phyloP scores from a whole-genome alignment of 2,888 invertebrate genomes.

The Trachelus stipa region DNA sequence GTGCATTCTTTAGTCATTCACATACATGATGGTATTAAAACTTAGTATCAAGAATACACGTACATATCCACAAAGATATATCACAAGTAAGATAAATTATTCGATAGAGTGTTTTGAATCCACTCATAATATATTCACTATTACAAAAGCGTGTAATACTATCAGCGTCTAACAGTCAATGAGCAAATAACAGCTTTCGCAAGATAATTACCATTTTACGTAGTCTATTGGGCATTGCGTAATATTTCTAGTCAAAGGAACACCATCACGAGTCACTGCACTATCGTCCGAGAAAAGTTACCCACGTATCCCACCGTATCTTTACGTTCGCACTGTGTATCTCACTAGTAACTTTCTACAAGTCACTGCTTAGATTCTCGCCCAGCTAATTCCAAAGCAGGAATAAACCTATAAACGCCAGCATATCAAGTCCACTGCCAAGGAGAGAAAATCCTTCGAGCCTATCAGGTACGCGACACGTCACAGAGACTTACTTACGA shows the following conservation, averaged over 20 bases:
- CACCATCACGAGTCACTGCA: not conserved
- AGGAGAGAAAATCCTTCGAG: not conserved
- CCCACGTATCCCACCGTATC: not conserved
- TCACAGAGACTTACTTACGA: not conserved
- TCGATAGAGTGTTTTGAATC: not conserved
- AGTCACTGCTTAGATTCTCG: not conserved
- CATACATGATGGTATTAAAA: not conserved
- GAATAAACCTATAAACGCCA: not conserved
- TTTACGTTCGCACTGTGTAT: not conserved
- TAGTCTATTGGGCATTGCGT: constrained; percentile 22
- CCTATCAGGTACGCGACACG: not conserved
- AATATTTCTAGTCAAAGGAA: not conserved
- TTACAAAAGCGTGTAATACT: not conserved
- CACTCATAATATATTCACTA: not conserved
- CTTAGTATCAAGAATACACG: not conserved
- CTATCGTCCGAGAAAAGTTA: not conserved
- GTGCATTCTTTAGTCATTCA: not conserved
- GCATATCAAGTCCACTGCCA: not conserved
- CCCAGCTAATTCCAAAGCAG: not conserved
- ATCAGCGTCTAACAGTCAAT: not conserved
- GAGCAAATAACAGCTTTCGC: not conserved
- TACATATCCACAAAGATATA: not conserved
- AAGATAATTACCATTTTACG: constrained; percentile 41
- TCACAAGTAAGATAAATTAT: not conserved
- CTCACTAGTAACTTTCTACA: not conserved